Evolutionary conservation across 2,888 invertebrate species (phyloP), one percentile per base, ranked within the genome.

Genomic region (Pristionchus maxplancki): DNA sequence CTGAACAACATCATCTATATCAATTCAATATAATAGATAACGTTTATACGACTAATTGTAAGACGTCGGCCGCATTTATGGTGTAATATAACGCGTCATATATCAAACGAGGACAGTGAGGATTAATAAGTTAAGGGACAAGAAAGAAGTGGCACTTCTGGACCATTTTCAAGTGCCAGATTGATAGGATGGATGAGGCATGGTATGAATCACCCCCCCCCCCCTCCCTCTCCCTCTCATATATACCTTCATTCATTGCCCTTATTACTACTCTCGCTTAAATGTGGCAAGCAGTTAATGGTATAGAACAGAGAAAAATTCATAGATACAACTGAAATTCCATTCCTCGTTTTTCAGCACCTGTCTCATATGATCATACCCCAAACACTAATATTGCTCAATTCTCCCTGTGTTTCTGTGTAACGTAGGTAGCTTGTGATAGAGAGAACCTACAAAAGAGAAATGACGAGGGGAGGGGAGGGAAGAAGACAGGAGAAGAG

Each of bases 391-490:
- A n/a, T n/a, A 31, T 64, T 31, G 11, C 37, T 34, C 78, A 40
- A 11, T 78, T 78, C 78, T 48, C 48, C 24, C 78, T 37, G 34
- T 78, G 34, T 44, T 28, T 44, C 71, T 71, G 31, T 31, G 5
- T 44, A n/a, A 20, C 40, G 40, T 37, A n/a, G 44, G 53, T 83
- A 48, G 83, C 31, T 83, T 74, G 74, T 44, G 31, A 48, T 81
- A n/a, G 48, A 17, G 24, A 50, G 62, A 83, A n/a, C n/a, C n/a
- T n/a, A n/a, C n/a, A n/a, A n/a, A n/a, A n/a, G n/a, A n/a, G n/a
- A n/a, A n/a, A n/a, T n/a, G n/a, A n/a, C n/a, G 62, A 62, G 37
- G 13, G 24, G n/a, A n/a, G 20, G 5, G 20, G 53, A 53, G 53
- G 34, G 53, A 53, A 13, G 50, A 50, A 40, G 84, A 40, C 20